Evolutionary conservation across 2,113 vertebrate genomes (phyloP), one percentile per base, ranked within the genome.

Genomic region (Axis porcinus): DNA sequence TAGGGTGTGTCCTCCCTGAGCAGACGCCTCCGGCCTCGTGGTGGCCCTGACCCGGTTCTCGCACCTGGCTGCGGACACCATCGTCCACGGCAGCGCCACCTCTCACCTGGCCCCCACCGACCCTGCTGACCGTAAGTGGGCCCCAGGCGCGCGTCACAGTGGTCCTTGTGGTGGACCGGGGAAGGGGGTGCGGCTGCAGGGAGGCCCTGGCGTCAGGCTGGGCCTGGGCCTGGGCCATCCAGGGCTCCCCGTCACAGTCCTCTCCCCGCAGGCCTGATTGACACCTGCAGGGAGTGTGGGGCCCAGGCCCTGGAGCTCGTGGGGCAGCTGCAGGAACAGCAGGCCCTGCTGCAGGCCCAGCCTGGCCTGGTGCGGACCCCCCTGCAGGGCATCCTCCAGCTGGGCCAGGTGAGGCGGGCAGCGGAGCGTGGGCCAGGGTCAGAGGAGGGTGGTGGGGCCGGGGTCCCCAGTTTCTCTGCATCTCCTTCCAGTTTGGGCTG

Each of bases 31-130:
- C 0, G 97, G 98, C 27, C 98, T 99, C 96, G 99, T 99, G 97
- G 99, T 99, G 17, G 99, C 99, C 33, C 98, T 99, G 98, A 99
- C 99, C 58, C 99, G 99, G 89, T 99, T 99, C 30, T 99, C 99
- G 2, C 99, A 99, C 97, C 98, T 99, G 97, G 94, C 98, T 0
- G 99, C 99, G 0, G 99, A 99, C 97, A 99, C 99, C 84, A 99
- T 99, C 1, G 78, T 99, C 64, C 99, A 99, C 0, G 99, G 99
- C 95, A 99, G 99, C 0, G 99, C 99, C 84, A 99, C 99, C 0
- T 99, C 99, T 23, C 99, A 99, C 98, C 99, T 99, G 99, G 99
- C 99, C 0, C 99, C 99, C 94, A 99, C 99, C 0, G 99, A 99
- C 98, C 99, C 99, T 0, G 99, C 99, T 0, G 99, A 99, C 98